Percentiles rank a stretch among this genome's conserved stretches.
These are phyloP conservation scores for Parelbella ahira DNA, from an alignment of 2,888 invertebrate genomes.

Conservation along the genomic window DNA sequence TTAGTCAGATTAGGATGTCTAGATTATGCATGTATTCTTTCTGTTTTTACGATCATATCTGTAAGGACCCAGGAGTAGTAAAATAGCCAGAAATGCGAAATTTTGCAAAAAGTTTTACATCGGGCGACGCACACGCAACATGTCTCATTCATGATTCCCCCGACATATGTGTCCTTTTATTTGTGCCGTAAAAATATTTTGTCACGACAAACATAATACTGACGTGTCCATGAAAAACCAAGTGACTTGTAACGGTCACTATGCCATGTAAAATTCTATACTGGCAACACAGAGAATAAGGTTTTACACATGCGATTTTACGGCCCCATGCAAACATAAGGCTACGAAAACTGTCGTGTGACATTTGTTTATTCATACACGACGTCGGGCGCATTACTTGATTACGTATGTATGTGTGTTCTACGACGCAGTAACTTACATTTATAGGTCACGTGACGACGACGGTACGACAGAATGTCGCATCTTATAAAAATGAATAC, in stretches of 20 bases:
- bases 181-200: conserved; percentile 9
- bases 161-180: neutral
- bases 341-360: conserved; percentile 28
- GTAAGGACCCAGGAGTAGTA: too few relatives aligned
- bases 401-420: conserved; percentile 43
- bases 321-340: conserved; percentile 20
- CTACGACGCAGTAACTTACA: conserved; percentile 10
- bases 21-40: too few relatives aligned
- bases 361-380: conserved; percentile 52
- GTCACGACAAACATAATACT: neutral
- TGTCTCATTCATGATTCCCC: too few relatives aligned
- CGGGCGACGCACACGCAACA: too few relatives aligned
- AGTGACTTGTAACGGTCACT: conserved; percentile 18
- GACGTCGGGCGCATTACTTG: conserved; percentile 58
- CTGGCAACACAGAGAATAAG: conserved; percentile 2
- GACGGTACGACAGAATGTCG: conserved; percentile 6
- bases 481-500: too few relatives aligned
- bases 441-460: conserved; percentile 16
- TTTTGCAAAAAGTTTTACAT: too few relatives aligned
- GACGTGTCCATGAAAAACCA: conserved; percentile 11
- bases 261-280: conserved; percentile 21
- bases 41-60: too few relatives aligned
- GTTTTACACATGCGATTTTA: conserved; percentile 20
- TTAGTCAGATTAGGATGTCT: too few relatives aligned
- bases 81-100: too few relatives aligned